Evolutionary conservation across 2,888 invertebrate species (phyloP), one percentile per base, ranked within the genome.

Genomic region (Nomada flava): DNA sequence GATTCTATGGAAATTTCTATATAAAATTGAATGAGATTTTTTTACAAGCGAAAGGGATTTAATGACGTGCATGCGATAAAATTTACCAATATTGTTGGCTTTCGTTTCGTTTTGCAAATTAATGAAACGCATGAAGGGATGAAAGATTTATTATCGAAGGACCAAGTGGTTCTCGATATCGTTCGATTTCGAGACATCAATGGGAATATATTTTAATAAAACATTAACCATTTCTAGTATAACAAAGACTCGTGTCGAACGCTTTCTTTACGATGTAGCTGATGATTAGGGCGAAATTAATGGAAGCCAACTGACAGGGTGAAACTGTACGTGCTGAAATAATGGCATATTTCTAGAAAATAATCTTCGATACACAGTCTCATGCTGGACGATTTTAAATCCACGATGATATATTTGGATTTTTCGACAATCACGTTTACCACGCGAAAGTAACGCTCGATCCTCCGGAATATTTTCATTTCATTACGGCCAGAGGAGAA

Each of bases 381-480:
- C 11, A 44, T 29, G n/a, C 53, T 15, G 26, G 23, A 23, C 47
- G 65, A 53, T 62, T 75, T 75, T 47, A 77, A 67, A 75, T 47
- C 29, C 29, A 18, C n/a, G 2, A n/a, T 62, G 20, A 65, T 67
- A 47, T 10, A 29, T 44, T 15, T 29, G 59, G 50, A 42, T 20
- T 29, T 67, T 47, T 73, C 60, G 29, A 60, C 42, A 44, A 52
- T 63, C 55, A n/a, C 15, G 55, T 23, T 53, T 50, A 42, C 36
- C 59, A 29, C 15, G 59, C 52, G 15, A n/a, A 44, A 65, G 11
- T 18, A 2, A n/a, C 52, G 5, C n/a, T 20, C 42, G 59, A 55
- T 63, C 63, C 47, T 11, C 11, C 26, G 53, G 53, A 79, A 76
- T 79, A 70, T 79, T 70, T 76, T 76, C 64, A 52, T 79, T 79